Conservation (phyloP, 2,113 vertebrate genomes). For the Gymnorhina tibicen region DNA sequence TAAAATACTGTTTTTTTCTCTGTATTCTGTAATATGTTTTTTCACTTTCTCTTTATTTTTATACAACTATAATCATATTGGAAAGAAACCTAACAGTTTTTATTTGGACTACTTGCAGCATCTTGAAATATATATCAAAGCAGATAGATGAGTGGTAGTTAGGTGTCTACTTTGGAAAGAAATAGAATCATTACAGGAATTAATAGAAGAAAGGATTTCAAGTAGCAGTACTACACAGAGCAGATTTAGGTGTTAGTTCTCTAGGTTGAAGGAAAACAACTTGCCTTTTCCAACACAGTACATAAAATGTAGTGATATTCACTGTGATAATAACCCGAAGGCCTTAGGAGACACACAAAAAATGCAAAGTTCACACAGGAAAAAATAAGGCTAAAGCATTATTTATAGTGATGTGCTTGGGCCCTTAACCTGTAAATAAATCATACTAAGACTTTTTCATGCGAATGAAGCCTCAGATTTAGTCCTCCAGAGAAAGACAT, state of each 20-base stretch:
- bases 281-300: not conserved
- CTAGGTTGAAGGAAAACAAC: not conserved
- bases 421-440: constrained; percentile 57
- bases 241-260: not conserved
- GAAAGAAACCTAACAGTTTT: not conserved
- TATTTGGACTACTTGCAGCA: not conserved
- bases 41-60: not conserved
- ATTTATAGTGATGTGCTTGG: constrained; percentile 14
- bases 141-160: not conserved
- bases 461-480: constrained; percentile 5
- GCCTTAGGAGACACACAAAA: not conserved
- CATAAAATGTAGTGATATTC: not conserved
- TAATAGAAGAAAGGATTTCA: not conserved
- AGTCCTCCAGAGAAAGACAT: not conserved
- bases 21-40: not conserved
- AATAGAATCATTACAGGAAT: not conserved
- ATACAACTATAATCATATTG: not conserved
- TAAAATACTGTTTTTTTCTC: not conserved
- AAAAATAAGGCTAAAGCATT: constrained; percentile 35
- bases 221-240: not conserved
- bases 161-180: not conserved
- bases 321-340: not conserved
- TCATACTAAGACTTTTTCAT: constrained; percentile 17
- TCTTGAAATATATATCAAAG: not conserved
- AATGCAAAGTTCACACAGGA: not conserved